These are phyloP conservation scores for Sinocyclocheilus maitianheensis DNA, from an alignment of 2,113 vertebrate species.

Conservation along the genomic window DNA sequence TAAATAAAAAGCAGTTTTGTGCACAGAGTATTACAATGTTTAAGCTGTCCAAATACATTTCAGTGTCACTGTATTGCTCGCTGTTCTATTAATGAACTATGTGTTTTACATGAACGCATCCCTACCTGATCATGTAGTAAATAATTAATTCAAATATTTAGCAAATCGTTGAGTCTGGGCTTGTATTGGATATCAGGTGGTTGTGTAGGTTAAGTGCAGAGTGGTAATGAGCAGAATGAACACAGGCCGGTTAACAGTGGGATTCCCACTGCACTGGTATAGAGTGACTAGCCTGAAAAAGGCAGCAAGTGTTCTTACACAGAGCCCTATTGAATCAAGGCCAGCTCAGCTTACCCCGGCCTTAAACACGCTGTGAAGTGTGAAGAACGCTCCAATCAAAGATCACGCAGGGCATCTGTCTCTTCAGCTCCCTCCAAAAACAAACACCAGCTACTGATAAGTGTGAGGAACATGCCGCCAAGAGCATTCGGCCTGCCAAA, in stretches of 20 bases:
- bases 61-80: no score
- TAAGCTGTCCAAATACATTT: no score
- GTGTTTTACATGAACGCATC: no score
- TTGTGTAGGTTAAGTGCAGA: slow-evolving; percentile 52
- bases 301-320: slow-evolving; percentile 57
- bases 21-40: not conserved
- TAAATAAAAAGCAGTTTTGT: not conserved
- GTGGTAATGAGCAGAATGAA: slow-evolving; percentile 56
- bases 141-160: slow-evolving; percentile 1
- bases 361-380: slow-evolving; percentile 58
- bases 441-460: slow-evolving; percentile 46
- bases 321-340: slow-evolving; percentile 54
- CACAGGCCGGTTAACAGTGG: slow-evolving; percentile 52
- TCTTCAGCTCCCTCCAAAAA: slow-evolving; percentile 42
- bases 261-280: slow-evolving; percentile 56
- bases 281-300: slow-evolving; percentile 55
- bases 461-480: slow-evolving; percentile 46
- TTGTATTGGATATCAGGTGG: slow-evolving; percentile 44
- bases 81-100: no score
- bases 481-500: slow-evolving; percentile 37
- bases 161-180: slow-evolving; percentile 7
- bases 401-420: slow-evolving; percentile 45
- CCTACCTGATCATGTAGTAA: not conserved
- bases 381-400: slow-evolving; percentile 55
- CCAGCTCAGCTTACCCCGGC: slow-evolving; percentile 56